A percentile compares a stretch with the other conserved stretches of the same genome.
These are phyloP conservation scores for Riparia riparia DNA, from an alignment of 2,113 vertebrate genomes.

Conservation along the genomic window DNA sequence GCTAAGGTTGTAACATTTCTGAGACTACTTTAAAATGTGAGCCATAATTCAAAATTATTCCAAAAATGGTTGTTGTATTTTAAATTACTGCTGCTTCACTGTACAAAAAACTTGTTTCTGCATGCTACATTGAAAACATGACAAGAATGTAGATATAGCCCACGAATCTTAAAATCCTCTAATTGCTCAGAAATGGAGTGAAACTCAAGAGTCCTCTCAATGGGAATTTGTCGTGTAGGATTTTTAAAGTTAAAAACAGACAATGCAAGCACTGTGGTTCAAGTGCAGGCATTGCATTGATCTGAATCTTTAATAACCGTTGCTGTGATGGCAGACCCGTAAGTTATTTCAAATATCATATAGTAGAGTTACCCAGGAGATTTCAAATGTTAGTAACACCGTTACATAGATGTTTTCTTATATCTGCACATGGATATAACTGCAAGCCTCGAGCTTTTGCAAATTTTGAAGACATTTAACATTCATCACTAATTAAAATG, in stretches of 20 bases:
- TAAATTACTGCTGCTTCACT: not conserved
- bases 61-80: not conserved
- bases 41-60: not conserved
- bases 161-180: not conserved
- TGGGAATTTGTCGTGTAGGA: not conserved
- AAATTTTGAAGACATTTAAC: not conserved
- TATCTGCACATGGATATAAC: not conserved
- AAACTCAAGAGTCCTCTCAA: not conserved
- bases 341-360: not conserved
- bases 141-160: not conserved
- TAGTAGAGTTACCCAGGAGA: not conserved
- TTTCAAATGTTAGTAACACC: not conserved
- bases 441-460: not conserved
- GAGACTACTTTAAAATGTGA: not conserved
- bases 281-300: not conserved
- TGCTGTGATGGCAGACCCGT: not conserved
- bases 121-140: not conserved
- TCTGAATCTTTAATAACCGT: not conserved
- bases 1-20: not conserved
- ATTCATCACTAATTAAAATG: not conserved
- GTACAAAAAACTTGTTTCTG: not conserved
- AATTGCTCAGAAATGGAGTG: not conserved
- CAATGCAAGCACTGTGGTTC: not conserved
- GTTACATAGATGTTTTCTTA: not conserved
- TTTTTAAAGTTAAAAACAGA: not conserved